Base-by-base conservation (phyloP, 2,888 invertebrate genomes). In the Masnerella sp. region DNA sequence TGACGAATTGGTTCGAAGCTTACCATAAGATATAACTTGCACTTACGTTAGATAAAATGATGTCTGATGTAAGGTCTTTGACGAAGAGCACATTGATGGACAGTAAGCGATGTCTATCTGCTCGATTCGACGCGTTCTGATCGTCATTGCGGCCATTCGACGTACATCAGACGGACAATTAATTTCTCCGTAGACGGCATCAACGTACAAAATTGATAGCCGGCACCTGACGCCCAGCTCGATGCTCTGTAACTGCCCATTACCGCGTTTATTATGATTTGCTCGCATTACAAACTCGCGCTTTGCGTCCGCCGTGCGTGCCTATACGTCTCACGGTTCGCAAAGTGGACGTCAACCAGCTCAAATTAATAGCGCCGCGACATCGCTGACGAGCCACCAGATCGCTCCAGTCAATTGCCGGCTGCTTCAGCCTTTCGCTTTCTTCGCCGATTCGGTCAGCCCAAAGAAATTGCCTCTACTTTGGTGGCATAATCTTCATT, bases 241-340 rank as follows among this genome's bases (percentile, higher is more conserved):
- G 70, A 52, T 58, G 77, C 77, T 59, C 61, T 74, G 75, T 77
- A 79, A 79, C 81, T 80, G 77, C 75, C 81, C 77, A 80, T 83
- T 80, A 80, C 80, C 76, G 75, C 76, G 77, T 82, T 81, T 81
- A 79, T 80, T 80, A 79, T 79, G 80, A 78, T 82, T 81, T 80
- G 78, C 77, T 65, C 76, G 75, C 69, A 70, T 70, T 73, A 59
- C 58, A 65, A 56, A 58, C 69, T 59, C 62, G 68, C 72, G 56
- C 67, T 64, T 68, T 54, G 61, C 38, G 25, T 28, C 45, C 58
- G 12, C 9, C 40, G 65, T 59, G 40, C 45, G 61, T 56, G 52
- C 47, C 34, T 64, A 42, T 59, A 38, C 56, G 56, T 56, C 30
- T 42, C 73, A 38, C 20, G 61, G 28, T 30, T 43, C 56, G 67